Evolutionary conservation across 2,797 vertebrate species (phyloP).

Genomic region (Mergus octosetaceus): DNA sequence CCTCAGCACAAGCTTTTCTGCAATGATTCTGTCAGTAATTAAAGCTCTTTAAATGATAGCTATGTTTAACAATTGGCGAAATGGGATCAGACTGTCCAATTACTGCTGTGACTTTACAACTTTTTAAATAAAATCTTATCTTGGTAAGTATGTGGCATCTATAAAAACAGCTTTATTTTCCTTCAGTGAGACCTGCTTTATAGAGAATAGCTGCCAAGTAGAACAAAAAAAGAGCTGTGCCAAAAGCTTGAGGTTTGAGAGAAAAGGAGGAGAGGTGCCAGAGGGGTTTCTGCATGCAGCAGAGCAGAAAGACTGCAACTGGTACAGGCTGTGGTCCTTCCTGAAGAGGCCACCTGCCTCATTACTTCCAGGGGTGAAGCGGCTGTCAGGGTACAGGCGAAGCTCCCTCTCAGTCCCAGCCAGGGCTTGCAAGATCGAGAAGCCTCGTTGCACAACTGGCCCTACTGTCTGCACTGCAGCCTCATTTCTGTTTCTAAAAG

Average conservation of each 20-base stretch:
- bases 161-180: neutral
- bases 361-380: neutral
- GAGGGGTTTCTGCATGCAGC: neutral
- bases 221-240: neutral
- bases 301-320: neutral
- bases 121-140: conserved; percentile 19
- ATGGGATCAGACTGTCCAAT: conserved; percentile 3
- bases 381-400: neutral
- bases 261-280: neutral
- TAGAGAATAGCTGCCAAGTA: neutral
- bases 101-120: neutral
- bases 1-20: neutral
- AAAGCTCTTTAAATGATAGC: neutral
- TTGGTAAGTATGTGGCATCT: neutral
- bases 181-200: neutral
- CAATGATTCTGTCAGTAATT: neutral
- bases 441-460: neutral
- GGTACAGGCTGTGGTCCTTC: neutral
- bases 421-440: neutral
- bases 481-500: neutral
- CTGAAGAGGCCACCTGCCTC: neutral
- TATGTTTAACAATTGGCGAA: conserved; percentile 40
- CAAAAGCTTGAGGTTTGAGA: neutral
- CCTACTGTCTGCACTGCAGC: neutral
- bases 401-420: neutral